Conservation (phyloP, 2,888 invertebrate species). For the Drosophila quinaria region DNA sequence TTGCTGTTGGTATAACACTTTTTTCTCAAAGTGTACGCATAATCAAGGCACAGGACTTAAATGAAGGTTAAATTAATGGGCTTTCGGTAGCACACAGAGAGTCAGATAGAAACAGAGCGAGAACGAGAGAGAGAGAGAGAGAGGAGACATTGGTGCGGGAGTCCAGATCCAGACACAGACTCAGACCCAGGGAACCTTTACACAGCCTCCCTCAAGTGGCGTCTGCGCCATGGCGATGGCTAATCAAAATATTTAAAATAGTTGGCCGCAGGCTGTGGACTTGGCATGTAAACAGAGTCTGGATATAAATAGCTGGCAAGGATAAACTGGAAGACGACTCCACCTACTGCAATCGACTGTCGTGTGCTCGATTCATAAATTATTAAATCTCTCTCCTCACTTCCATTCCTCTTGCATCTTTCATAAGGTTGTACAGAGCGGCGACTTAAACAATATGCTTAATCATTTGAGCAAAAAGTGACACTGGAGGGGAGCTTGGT, state of each 20-base stretch:
- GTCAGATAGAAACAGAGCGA: conserved; percentile 14
- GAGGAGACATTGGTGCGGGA: conserved; percentile 49
- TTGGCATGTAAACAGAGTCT: conserved; percentile 18
- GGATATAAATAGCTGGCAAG: conserved; percentile 57
- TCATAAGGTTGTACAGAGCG: conserved; percentile 63
- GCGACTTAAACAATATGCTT: conserved; percentile 69
- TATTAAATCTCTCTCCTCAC: conserved; percentile 18
- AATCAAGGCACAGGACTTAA: conserved; percentile 42
- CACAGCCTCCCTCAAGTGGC: conserved; percentile 48
- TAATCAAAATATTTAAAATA: conserved; percentile 77
- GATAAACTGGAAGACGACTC: conserved; percentile 35
- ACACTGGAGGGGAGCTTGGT: conserved; percentile 41
- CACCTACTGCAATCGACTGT: conserved; percentile 21
- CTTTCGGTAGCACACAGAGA: conserved; percentile 56
- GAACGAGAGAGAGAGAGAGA: neutral
- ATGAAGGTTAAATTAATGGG: conserved; percentile 58
- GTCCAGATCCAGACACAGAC: neutral
- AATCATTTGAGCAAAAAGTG: conserved; percentile 54
- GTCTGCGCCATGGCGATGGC: conserved; percentile 54
- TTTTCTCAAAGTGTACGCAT: conserved; percentile 24
- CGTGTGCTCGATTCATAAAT: conserved; percentile 54
- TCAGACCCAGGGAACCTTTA: neutral
- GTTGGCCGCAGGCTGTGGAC: conserved; percentile 51
- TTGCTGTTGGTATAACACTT: neutral
- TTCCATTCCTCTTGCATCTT: conserved; percentile 49